phyloP scores from a whole-genome alignment of 2,888 invertebrate genomes.

The Deilephila elpenor region DNA sequence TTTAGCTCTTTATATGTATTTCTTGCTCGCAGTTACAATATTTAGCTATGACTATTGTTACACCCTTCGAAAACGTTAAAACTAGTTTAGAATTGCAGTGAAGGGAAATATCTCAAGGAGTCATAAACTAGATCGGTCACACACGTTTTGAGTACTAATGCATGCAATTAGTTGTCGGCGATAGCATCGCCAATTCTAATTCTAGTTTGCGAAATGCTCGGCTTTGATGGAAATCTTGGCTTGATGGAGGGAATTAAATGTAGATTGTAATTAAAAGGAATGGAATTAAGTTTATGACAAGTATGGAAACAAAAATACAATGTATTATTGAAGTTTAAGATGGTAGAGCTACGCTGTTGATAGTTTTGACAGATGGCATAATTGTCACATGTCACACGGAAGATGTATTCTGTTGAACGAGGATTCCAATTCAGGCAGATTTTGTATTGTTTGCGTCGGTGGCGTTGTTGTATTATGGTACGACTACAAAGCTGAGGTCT shows the following conservation, averaged over 20 bases:
- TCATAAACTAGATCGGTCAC: slow-evolving; percentile 14
- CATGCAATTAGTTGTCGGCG: slow-evolving; percentile 14
- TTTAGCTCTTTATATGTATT: too few species aligned
- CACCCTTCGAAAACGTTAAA: slow-evolving; percentile 13
- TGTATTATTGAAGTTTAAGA: too few species aligned
- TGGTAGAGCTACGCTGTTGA: too few species aligned
- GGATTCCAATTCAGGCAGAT: too few species aligned
- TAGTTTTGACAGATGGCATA: too few species aligned
- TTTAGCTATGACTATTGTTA: slow-evolving; percentile 5
- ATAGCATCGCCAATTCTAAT: slow-evolving; percentile 10
- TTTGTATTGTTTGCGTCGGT: too few species aligned
- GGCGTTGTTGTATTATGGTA: too few species aligned
- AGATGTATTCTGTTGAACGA: too few species aligned
- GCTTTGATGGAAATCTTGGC: background rate
- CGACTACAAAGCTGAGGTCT: too few species aligned
- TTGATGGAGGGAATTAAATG: background rate
- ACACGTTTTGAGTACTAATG: slow-evolving; percentile 20
- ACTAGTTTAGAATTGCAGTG: slow-evolving; percentile 10
- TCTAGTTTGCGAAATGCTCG: background rate
- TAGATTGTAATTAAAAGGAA: background rate
- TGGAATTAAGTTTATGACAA: background rate
- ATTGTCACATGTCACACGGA: too few species aligned
- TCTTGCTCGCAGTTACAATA: background rate
- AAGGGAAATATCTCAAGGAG: slow-evolving; percentile 26
- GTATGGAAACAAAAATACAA: too few species aligned